These are phyloP conservation scores for Mus caroli DNA, from an alignment of 2,797 vertebrate genomes.

Conservation along the genomic window DNA sequence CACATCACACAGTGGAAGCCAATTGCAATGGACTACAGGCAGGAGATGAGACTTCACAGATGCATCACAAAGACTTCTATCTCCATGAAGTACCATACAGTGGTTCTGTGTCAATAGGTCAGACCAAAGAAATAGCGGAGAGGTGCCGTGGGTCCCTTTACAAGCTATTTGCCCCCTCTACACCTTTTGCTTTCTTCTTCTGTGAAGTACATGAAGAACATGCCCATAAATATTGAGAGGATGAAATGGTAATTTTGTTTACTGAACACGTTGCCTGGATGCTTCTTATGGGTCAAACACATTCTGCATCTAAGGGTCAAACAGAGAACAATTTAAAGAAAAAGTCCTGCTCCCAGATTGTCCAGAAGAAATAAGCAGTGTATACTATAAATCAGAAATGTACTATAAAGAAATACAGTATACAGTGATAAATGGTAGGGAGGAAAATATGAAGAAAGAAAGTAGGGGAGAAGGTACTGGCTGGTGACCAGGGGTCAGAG, in stretches of 20 bases:
- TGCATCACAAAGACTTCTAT: not conserved
- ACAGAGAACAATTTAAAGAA: not conserved
- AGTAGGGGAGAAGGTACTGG: not conserved
- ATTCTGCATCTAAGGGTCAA: not conserved
- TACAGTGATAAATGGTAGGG: not conserved
- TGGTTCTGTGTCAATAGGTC: not conserved
- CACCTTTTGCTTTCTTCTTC: not conserved
- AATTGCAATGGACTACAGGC: not conserved
- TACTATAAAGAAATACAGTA: not conserved
- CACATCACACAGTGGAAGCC: not conserved
- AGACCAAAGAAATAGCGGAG: not conserved
- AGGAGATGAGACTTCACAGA: not conserved
- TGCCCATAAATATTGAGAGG: not conserved
- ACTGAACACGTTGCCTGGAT: not conserved
- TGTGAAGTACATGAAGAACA: not conserved
- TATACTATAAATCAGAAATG: not conserved
- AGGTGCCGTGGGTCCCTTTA: not conserved
- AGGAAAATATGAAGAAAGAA: not conserved
- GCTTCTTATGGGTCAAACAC: not conserved
- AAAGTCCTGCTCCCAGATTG: constrained; percentile 3
- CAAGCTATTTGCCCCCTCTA: not conserved
- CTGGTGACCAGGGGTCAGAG: not conserved
- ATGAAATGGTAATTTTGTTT: not conserved
- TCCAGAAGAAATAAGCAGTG: not conserved
- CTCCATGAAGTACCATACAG: not conserved